Evolutionary conservation across 2,113 vertebrate genomes (phyloP).

Genomic region (Pelvicachromis taeniatus): DNA sequence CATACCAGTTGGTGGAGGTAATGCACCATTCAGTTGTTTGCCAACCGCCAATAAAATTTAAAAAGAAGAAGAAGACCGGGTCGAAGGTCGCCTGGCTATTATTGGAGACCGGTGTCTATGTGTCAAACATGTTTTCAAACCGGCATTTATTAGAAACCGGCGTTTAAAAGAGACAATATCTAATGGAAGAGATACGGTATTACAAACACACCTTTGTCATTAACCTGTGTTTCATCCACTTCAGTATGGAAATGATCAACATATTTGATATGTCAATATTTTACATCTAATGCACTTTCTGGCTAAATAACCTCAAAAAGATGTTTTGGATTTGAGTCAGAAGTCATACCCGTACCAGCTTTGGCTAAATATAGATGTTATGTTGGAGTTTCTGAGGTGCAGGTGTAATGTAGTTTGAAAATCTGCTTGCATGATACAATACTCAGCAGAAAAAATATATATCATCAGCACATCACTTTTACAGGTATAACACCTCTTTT

Average conservation of each 20-base stretch:
- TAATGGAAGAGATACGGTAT: too few species aligned
- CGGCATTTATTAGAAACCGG: too few species aligned
- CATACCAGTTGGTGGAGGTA: too few species aligned
- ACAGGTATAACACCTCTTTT: background rate
- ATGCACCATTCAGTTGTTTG: too few species aligned
- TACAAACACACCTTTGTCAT: background rate
- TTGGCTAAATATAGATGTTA: background rate
- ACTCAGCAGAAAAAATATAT: background rate
- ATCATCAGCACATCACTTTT: background rate
- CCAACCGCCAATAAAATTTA: too few species aligned
- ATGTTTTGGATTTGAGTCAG: background rate
- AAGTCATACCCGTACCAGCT: background rate
- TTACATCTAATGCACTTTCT: background rate
- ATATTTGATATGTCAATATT: background rate
- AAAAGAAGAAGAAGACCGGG: too few species aligned
- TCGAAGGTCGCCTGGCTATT: too few species aligned
- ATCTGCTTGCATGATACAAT: background rate
- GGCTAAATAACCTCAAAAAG: background rate
- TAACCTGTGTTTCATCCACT: background rate
- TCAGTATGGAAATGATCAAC: background rate
- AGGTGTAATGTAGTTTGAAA: background rate
- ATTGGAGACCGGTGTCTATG: too few species aligned
- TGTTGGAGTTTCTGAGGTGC: background rate
- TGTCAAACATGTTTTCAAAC: too few species aligned
- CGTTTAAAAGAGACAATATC: too few species aligned